phyloP scores from a whole-genome alignment of 2,113 vertebrate species.

The Equus quagga region DNA sequence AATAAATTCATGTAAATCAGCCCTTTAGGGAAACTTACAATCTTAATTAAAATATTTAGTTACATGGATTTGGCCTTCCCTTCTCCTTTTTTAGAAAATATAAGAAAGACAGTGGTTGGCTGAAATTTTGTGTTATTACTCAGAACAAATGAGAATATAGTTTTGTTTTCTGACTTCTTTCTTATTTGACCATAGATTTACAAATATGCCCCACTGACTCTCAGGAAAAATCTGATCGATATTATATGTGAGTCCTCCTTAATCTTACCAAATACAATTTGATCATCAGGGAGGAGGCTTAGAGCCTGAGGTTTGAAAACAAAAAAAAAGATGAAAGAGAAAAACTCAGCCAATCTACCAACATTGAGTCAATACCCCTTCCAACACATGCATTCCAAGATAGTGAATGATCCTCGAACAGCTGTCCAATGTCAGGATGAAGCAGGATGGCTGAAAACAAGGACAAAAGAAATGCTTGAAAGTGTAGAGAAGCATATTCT shows the following conservation, averaged over 20 bases:
- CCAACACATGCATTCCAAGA: neutral
- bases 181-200: neutral
- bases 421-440: neutral
- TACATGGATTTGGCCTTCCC: neutral
- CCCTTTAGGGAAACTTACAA: neutral
- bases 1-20: neutral
- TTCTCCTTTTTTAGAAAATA: neutral
- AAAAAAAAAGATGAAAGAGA: neutral
- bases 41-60: slow-evolving; percentile 15
- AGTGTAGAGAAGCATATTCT: neutral
- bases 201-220: neutral
- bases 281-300: neutral
- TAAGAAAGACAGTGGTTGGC: neutral
- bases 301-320: neutral
- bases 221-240: neutral
- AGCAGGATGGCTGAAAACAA: neutral
- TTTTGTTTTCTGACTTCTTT: neutral
- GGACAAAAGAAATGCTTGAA: neutral
- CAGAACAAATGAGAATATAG: neutral
- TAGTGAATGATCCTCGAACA: neutral
- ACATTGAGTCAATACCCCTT: neutral
- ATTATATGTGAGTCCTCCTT: neutral
- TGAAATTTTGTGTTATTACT: neutral
- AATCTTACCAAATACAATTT: slow-evolving; percentile 19
- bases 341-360: neutral